These are phyloP conservation scores for Novumbra hubbsi DNA, from an alignment of 2,797 vertebrate genomes.

Conservation along the genomic window DNA sequence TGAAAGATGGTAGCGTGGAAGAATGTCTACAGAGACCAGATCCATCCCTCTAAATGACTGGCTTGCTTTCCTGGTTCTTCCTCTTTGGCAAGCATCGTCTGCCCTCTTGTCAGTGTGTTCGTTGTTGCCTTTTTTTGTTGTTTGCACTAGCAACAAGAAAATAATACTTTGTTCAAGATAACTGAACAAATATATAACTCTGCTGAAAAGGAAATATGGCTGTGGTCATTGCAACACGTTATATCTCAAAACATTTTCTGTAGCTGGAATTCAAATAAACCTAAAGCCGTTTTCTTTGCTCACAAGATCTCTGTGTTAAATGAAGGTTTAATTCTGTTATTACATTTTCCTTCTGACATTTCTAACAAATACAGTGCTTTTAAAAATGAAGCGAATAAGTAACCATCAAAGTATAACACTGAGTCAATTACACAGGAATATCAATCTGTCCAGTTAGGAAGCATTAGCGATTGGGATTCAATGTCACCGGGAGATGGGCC, in stretches of 20 bases:
- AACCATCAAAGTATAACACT: no score
- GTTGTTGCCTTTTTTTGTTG: not conserved
- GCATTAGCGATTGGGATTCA: no score
- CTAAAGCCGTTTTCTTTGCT: not conserved
- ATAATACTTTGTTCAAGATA: not conserved
- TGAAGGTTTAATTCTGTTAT: no score
- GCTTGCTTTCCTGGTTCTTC: not conserved
- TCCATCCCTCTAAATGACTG: conserved; percentile 4
- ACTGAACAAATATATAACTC: conserved; percentile 6
- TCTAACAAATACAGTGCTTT: no score
- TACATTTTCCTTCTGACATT: no score
- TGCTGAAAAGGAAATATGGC: not conserved
- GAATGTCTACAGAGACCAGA: not conserved
- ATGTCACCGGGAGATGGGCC: no score
- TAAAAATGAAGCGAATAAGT: no score
- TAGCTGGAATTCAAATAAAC: conserved; percentile 39
- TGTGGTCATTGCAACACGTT: not conserved
- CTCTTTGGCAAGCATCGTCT: not conserved
- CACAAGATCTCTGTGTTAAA: conserved; percentile 5
- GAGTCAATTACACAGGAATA: no score
- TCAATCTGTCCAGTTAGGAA: no score
- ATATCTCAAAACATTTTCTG: not conserved
- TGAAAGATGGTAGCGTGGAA: not conserved
- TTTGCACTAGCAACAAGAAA: conserved; percentile 2
- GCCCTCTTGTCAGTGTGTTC: not conserved